These are phyloP conservation scores for Odontomachus brunneus DNA, from an alignment of 1,140 invertebrate species.

Conservation along the genomic window DNA sequence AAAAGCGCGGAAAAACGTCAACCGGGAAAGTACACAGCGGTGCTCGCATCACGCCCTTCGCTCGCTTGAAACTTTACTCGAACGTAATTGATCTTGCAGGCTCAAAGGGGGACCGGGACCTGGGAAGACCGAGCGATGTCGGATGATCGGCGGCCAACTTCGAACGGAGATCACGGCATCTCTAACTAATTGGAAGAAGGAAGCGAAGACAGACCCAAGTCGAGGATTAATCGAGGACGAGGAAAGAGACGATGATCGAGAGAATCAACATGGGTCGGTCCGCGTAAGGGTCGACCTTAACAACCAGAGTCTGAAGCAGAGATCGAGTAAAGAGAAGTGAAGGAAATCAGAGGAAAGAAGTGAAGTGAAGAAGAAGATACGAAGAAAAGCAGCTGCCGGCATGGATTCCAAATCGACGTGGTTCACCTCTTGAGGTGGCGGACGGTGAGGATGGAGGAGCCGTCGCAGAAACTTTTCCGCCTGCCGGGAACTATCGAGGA, in stretches of 20 bases:
- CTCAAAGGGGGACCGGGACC: neutral
- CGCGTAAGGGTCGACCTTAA: neutral
- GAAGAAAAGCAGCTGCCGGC: too few species aligned
- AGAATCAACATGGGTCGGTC: neutral
- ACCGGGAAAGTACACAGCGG: too few species aligned
- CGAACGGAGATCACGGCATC: neutral
- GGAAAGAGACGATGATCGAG: neutral
- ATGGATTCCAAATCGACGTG: neutral
- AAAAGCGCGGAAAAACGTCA: slow-evolving; percentile 55
- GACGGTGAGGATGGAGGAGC: slow-evolving; percentile 74
- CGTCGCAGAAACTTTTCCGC: slow-evolving; percentile 79
- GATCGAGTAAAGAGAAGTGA: neutral
- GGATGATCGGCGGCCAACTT: neutral
- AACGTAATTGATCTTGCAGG: slow-evolving; percentile 1
- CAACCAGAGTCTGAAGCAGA: neutral
- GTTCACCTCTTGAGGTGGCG: slow-evolving; percentile 7
- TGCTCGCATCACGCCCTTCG: too few species aligned
- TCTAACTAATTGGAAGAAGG: neutral
- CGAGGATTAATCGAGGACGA: slow-evolving; percentile 9
- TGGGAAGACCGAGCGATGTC: slow-evolving; percentile 1
- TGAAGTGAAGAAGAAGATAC: too few species aligned
- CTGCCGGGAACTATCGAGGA: slow-evolving; percentile 83
- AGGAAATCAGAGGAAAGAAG: neutral
- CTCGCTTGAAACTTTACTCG: neutral
- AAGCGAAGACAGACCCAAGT: neutral